phyloP scores from a whole-genome alignment of 2,888 invertebrate genomes.

The Parelbella ahira region DNA sequence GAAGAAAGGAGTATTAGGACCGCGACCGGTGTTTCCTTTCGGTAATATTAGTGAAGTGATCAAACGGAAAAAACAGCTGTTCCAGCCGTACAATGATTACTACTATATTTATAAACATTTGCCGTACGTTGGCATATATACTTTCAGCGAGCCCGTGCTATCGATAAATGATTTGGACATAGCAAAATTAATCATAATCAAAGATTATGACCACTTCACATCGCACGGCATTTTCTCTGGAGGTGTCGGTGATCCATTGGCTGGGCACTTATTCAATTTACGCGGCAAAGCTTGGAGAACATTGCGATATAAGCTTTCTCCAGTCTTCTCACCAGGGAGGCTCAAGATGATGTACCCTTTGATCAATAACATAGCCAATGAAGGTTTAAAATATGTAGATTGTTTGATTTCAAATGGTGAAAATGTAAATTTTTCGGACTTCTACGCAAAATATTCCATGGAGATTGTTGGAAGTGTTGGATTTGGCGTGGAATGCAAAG shows the following conservation, averaged over 20 bases:
- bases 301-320: conserved; percentile 82
- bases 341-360: conserved; percentile 83
- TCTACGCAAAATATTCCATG: conserved; percentile 81
- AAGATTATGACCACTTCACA: conserved; percentile 83
- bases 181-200: conserved; percentile 80
- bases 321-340: conserved; percentile 84
- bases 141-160: conserved; percentile 81
- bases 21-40: conserved; percentile 81
- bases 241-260: conserved; percentile 81
- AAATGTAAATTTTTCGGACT: conserved; percentile 75
- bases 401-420: conserved; percentile 43
- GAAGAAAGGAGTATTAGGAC: conserved; percentile 75
- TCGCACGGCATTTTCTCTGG: conserved; percentile 83
- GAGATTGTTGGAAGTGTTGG: conserved; percentile 82
- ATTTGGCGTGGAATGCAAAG: conserved; percentile 82
- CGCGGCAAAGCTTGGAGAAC: conserved; percentile 82
- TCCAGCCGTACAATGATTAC: conserved; percentile 80
- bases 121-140: conserved; percentile 81
- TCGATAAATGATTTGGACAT: conserved; percentile 82
- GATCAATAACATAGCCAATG: conserved; percentile 77
- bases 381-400: conserved; percentile 67
- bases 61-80: conserved; percentile 78
- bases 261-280: conserved; percentile 81
- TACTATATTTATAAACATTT: conserved; percentile 76
- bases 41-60: conserved; percentile 81